Evolutionary conservation across 2,888 invertebrate species (phyloP).

Genomic region (Cephus runcator): DNA sequence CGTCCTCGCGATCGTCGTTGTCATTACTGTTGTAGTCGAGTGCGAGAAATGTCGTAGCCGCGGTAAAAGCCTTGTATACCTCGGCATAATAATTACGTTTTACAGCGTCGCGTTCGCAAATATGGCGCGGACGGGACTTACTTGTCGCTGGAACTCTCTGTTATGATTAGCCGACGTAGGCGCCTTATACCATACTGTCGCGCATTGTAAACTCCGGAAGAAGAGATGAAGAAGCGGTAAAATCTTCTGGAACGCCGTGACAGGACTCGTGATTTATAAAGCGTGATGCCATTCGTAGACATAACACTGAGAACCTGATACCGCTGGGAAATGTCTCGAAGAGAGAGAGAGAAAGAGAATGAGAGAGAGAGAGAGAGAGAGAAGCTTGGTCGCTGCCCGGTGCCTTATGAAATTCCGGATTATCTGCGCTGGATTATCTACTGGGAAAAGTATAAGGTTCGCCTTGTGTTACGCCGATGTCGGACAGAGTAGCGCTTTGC

Average conservation of each 20-base stretch:
- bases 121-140: slow-evolving; percentile 4
- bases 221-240: slow-evolving; percentile 3
- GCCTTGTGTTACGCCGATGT: background rate
- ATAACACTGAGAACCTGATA: slow-evolving; percentile 11
- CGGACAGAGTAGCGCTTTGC: background rate
- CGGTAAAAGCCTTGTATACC: background rate
- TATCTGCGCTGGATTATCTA: slow-evolving; percentile 6
- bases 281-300: slow-evolving; percentile 1
- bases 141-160: background rate
- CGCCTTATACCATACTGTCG: background rate
- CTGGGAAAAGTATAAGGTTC: background rate
- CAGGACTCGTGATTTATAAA: slow-evolving; percentile 16
- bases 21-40: background rate
- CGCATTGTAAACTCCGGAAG: background rate
- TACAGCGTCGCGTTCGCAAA: slow-evolving; percentile 8
- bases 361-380: background rate
- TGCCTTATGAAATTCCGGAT: background rate
- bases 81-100: background rate
- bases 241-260: slow-evolving; percentile 12
- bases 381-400: background rate
- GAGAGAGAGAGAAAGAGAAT: background rate
- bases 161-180: background rate
- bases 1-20: background rate
- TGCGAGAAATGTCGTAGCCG: background rate
- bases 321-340: slow-evolving; percentile 7